phyloP scores from a whole-genome alignment of 2,113 vertebrate genomes.

The Apodemus speciosus region DNA sequence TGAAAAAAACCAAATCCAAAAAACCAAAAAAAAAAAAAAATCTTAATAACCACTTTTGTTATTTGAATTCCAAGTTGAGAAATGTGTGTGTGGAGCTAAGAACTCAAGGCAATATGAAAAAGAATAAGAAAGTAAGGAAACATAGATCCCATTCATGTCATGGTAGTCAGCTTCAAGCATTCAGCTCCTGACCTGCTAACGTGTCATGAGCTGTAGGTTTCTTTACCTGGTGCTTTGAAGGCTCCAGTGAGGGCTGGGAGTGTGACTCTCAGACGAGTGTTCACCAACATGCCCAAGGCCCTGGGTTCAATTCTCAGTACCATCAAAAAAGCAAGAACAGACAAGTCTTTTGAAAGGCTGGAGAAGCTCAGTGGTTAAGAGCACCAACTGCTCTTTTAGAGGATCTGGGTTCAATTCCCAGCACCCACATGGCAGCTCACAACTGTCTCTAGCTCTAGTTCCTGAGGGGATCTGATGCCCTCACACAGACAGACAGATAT shows the following conservation, averaged over 20 bases:
- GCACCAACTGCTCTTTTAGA: not conserved
- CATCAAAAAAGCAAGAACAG: not conserved
- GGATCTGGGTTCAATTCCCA: not conserved
- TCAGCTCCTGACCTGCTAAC: not conserved
- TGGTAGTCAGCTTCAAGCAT: not conserved
- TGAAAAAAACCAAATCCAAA: no score
- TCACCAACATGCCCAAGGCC: not conserved
- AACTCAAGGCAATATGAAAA: slow-evolving; percentile 9
- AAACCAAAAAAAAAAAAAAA: no score
- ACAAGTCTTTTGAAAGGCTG: not conserved
- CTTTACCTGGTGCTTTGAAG: not conserved
- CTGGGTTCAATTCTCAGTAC: not conserved
- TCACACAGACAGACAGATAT: not conserved
- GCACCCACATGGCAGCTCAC: not conserved
- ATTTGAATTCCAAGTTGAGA: slow-evolving; percentile 34
- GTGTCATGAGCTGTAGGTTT: slow-evolving; percentile 2
- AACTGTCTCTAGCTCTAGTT: not conserved
- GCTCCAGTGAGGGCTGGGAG: not conserved
- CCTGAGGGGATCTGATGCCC: not conserved
- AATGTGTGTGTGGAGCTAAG: slow-evolving; percentile 21
- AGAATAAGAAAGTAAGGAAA: not conserved
- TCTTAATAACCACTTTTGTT: not conserved
- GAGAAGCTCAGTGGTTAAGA: not conserved
- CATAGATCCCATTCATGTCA: not conserved
- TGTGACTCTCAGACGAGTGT: not conserved